Evolutionary conservation across 1,140 invertebrate species (phyloP).

Genomic region (Diachasma alloeum): DNA sequence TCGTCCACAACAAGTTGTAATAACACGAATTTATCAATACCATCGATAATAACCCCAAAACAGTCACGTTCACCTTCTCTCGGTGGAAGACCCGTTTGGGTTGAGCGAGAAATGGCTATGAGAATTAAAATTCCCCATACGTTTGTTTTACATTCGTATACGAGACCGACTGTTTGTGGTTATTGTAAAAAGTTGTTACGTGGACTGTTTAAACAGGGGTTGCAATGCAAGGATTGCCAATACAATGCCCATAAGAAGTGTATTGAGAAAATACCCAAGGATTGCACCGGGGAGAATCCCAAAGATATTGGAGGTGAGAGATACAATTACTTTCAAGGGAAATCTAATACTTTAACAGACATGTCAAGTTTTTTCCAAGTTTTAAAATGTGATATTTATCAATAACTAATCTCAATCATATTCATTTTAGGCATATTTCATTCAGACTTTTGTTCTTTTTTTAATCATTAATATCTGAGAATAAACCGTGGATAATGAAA

Average conservation of each 20-base stretch:
- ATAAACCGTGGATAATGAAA: too few species aligned
- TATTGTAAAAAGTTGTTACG: slow-evolving; percentile 94
- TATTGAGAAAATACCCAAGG: slow-evolving; percentile 91
- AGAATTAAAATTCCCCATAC: slow-evolving; percentile 91
- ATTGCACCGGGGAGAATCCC: slow-evolving; percentile 88
- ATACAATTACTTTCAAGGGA: too few species aligned
- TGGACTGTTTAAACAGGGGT: slow-evolving; percentile 95
- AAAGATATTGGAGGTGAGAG: slow-evolving; percentile 52
- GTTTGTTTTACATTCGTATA: slow-evolving; percentile 92
- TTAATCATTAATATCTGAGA: too few species aligned
- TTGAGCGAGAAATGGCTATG: slow-evolving; percentile 76
- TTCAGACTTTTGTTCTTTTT: too few species aligned
- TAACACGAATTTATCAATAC: slow-evolving; percentile 17
- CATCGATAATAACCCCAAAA: slow-evolving; percentile 52
- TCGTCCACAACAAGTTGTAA: slow-evolving; percentile 51
- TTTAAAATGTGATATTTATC: too few species aligned
- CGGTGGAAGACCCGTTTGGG: slow-evolving; percentile 77
- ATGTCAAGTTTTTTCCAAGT: too few species aligned
- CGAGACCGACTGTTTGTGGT: slow-evolving; percentile 94
- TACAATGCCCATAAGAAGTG: slow-evolving; percentile 99
- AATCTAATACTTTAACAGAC: too few species aligned
- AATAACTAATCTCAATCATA: too few species aligned
- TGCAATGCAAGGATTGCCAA: slow-evolving; percentile 98
- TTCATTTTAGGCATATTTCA: too few species aligned
- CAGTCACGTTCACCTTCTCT: slow-evolving; percentile 76